Evolutionary conservation across 2,113 vertebrate species (phyloP), one percentile per base, ranked within the genome.

Genomic region (Microtus montanus): DNA sequence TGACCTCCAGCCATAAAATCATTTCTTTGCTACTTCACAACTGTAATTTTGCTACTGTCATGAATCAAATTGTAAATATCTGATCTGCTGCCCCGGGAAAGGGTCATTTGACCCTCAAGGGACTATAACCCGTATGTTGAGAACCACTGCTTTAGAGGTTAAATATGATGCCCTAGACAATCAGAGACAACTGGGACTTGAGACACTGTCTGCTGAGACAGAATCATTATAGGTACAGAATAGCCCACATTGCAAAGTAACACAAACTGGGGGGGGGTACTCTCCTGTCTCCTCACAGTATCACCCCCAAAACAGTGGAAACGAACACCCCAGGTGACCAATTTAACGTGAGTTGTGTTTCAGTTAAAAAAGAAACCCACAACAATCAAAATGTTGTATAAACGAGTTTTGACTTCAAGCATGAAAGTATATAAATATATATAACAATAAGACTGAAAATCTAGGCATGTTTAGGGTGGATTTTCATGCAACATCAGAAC

Each of bases 401-500:
- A 35, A 6, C 15, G 14, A 44, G 86, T 96, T 93, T 94, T 85
- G 7, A 92, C 38, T 90, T 93, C n/a, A 86, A 92, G 63, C 77
- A 92, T 90, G 13, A 41, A 94, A 61, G 54, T 87, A 70, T 94
- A 80, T 88, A 66, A 91, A 90, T 85, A 63, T 22, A 93, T 22
- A 82, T 85, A 86, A 74, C 28, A 80, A 30, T 86, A 64, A 77
- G 77, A 66, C 83, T 78, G 68, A 24, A 95, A 97, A 79, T 93
- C 24, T 52, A 87, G 85, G n/a, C 28, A 35, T 47, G 15, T 93
- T 96, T 79, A 30, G 66, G 75, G 30, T 94, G 82, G 88, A 87
- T 97, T 93, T 95, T 49, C 41, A 24, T 58, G 44, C 47, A 90
- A 49, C 7, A 94, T 86, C 75, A 71, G 77, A 95, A 83, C 63